Percentiles rank a stretch among this genome's conserved stretches.
Evolutionary conservation across 1,140 invertebrate species (phyloP).

Genomic region (Samia ricini): DNA sequence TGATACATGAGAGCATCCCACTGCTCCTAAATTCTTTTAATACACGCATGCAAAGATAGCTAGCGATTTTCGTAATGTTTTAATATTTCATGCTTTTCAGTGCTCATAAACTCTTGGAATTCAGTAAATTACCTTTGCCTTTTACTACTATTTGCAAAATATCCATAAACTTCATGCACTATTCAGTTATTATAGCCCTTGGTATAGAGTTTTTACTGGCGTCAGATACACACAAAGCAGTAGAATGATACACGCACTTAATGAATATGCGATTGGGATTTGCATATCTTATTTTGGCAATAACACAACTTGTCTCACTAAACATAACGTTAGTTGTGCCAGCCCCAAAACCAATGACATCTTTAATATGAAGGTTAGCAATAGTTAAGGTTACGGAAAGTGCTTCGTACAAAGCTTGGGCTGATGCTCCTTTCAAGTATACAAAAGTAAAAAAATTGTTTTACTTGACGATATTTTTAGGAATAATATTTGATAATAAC

Average conservation of each 20-base stretch:
- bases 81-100: not conserved
- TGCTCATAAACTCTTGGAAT: not conserved
- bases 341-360: conserved; percentile 31
- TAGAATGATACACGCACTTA: conserved; percentile 34
- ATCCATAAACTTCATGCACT: conserved; percentile 6
- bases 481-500: conserved; percentile 9
- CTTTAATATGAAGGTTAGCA: conserved; percentile 22
- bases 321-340: conserved; percentile 37
- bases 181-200: conserved; percentile 1
- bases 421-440: conserved; percentile 10
- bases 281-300: conserved; percentile 29
- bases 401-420: conserved; percentile 13
- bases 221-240: conserved; percentile 19
- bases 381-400: conserved; percentile 2
- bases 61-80: no score
- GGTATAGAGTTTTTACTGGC: conserved; percentile 21
- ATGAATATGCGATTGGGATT: conserved; percentile 34
- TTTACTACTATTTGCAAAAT: not conserved
- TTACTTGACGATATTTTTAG: not conserved
- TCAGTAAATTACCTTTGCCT: not conserved
- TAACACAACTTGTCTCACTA: no score
- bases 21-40: not conserved
- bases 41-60: no score
- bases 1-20: no score
- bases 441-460: conserved; percentile 15